Evolutionary conservation across 2,113 vertebrate species (phyloP), one percentile per base, ranked within the genome.

Genomic region (Cacatua alba): DNA sequence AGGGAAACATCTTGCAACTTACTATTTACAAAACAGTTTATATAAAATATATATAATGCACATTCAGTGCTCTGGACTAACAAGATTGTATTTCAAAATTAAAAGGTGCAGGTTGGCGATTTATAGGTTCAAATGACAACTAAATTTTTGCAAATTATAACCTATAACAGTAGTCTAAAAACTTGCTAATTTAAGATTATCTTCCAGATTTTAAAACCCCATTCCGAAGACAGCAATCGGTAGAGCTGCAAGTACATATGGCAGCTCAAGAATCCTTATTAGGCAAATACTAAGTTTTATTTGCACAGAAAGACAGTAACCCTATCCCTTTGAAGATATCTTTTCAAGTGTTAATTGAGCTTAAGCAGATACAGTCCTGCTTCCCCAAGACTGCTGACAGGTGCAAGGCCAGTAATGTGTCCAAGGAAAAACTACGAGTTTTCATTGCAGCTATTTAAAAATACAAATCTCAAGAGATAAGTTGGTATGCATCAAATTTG

Each of bases 301-400:
- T 93, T 75, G 59, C 24, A 80, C 44, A 76, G 62, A 77, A 55
- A 80, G 69, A 75, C 17, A 20, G 90, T 57, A 94, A 89, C n/a
- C 59, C 44, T 82, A 69, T 7, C 28, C 82, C 74, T 91, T 53
- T 92, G 91, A 94, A 95, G 90, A 94, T 94, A 96, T 93, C 37
- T 72, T 84, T 79, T 78, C 77, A 94, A 91, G 92, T 65, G 95
- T 91, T 90, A 94, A 95, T 82, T 94, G 95, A 96, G 83, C 75
- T 84, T 80, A 91, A 87, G 37, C 96, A 96, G 96, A 96, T 26
- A 71, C 69, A 82, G 57, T 53, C 35, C 41, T 55, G 69, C 31
- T 41, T 82, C 69, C 70, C 25, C 71, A 78, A 49, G 49, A 69
- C 86, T 76, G 88, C 77, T 94, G 96, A 96, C 95, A 96, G 90